Conservation (phyloP, 2,888 invertebrate genomes). For the Agrenia bidenticulata region DNA sequence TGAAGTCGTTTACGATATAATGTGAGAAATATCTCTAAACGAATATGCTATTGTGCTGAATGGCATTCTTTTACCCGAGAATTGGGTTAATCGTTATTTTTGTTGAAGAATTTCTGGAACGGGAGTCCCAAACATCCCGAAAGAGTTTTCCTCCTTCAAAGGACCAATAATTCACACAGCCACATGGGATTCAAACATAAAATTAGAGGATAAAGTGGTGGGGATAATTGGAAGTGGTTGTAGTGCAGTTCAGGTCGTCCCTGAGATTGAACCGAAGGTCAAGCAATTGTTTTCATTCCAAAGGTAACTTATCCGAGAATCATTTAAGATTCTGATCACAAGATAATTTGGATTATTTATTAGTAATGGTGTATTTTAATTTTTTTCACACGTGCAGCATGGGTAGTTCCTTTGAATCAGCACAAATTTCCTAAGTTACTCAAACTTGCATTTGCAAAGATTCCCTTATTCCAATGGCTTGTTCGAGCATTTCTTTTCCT, state of each 20-base stretch:
- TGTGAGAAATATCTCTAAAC: neutral
- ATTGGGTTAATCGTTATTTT: no score
- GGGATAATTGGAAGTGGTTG: constrained; percentile 44
- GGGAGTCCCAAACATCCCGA: constrained; percentile 35
- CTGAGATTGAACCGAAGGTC: constrained; percentile 33
- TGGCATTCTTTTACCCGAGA: no score
- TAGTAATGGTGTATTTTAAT: neutral
- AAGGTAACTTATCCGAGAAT: no score
- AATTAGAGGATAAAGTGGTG: constrained; percentile 34
- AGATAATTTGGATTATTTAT: neutral
- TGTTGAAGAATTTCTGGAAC: neutral
- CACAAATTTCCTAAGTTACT: constrained; percentile 17
- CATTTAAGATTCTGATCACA: no score
- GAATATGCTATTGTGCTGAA: no score
- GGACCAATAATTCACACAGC: constrained; percentile 41
- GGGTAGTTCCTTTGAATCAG: constrained; percentile 29
- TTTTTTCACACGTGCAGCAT: constrained; percentile 26
- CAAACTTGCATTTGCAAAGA: constrained; percentile 30
- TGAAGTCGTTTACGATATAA: neutral
- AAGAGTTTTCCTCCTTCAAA: constrained; percentile 29
- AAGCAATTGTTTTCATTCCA: constrained; percentile 37
- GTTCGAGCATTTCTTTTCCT: constrained; percentile 31
- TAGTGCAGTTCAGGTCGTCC: constrained; percentile 44
- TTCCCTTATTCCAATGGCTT: constrained; percentile 37
- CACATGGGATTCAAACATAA: constrained; percentile 34